phyloP scores from a whole-genome alignment of 2,888 invertebrate species.

The Pyrrhosoma nymphula region DNA sequence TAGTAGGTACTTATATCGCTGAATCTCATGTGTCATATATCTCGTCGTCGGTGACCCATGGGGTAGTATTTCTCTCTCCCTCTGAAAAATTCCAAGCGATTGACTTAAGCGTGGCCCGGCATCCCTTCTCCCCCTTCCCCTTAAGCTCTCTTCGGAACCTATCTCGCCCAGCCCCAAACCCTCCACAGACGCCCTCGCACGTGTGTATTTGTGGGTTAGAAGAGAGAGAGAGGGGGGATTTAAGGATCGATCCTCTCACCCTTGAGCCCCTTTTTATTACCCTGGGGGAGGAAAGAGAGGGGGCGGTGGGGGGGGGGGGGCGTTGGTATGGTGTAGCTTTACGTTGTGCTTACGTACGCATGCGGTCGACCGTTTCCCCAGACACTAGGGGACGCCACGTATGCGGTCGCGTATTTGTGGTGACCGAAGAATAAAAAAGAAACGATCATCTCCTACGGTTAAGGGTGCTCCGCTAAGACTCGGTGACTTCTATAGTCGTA shows the following conservation, averaged over 20 bases:
- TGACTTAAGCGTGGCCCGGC: background rate
- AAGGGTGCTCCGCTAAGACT: too few relatives aligned
- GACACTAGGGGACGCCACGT: background rate
- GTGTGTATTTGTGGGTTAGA: background rate
- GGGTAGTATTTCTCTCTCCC: background rate
- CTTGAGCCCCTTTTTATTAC: background rate
- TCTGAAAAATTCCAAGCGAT: background rate
- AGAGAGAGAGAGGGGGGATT: too few relatives aligned
- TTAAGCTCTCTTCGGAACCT: background rate
- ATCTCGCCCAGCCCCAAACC: background rate
- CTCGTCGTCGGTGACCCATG: background rate
- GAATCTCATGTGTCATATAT: too few relatives aligned
- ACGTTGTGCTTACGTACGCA: conserved; percentile 9
- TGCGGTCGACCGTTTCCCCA: background rate
- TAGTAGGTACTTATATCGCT: too few relatives aligned
- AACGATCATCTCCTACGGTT: too few relatives aligned
- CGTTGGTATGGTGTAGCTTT: background rate
- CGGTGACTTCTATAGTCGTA: too few relatives aligned
- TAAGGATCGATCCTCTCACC: conserved; percentile 1
- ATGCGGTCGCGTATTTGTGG: background rate
- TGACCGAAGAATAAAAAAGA: background rate
- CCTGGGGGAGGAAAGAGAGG: background rate
- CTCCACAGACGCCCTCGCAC: background rate
- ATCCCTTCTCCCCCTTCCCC: background rate
- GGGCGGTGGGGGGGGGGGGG: background rate